phyloP scores from a whole-genome alignment of 2,797 vertebrate species.

The Emydoidea blandingii region DNA sequence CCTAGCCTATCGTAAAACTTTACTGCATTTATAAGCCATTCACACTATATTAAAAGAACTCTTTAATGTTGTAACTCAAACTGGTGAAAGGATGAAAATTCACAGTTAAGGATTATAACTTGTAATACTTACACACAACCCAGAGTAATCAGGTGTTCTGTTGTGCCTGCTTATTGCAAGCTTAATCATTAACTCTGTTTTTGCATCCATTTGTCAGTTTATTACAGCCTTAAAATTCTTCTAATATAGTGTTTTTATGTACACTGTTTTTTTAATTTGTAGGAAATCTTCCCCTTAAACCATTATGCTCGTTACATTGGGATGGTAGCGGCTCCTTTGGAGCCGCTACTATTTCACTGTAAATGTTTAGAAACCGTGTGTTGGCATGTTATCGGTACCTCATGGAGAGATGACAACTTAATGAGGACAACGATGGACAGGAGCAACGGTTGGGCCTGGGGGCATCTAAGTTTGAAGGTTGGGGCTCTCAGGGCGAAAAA shows the following conservation, averaged over 20 bases:
- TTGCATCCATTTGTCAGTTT: slow-evolving; percentile 69
- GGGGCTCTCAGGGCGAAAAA: slow-evolving; percentile 71
- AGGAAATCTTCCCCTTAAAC: slow-evolving; percentile 74
- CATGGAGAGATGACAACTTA: slow-evolving; percentile 72
- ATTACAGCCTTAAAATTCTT: slow-evolving; percentile 71
- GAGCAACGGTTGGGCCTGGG: slow-evolving; percentile 66
- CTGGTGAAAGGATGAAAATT: slow-evolving; percentile 63
- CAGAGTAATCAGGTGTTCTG: slow-evolving; percentile 29
- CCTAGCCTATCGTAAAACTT: not conserved
- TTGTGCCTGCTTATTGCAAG: slow-evolving; percentile 64
- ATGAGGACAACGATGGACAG: slow-evolving; percentile 72
- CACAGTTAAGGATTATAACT: slow-evolving; percentile 50
- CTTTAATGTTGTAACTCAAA: slow-evolving; percentile 70
- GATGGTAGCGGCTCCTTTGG: slow-evolving; percentile 61
- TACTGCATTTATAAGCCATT: slow-evolving; percentile 41
- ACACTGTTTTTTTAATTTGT: slow-evolving; percentile 71
- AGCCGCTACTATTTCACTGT: slow-evolving; percentile 35
- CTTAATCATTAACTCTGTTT: slow-evolving; percentile 70
- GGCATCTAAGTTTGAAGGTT: slow-evolving; percentile 60
- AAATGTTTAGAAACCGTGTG: slow-evolving; percentile 66
- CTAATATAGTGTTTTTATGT: slow-evolving; percentile 73
- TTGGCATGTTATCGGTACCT: slow-evolving; percentile 67
- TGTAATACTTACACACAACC: slow-evolving; percentile 61
- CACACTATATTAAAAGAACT: slow-evolving; percentile 67
- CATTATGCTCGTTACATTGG: slow-evolving; percentile 70